Evolutionary conservation across 2,888 invertebrate genomes (phyloP).

Genomic region (Napeogenes sylphis): DNA sequence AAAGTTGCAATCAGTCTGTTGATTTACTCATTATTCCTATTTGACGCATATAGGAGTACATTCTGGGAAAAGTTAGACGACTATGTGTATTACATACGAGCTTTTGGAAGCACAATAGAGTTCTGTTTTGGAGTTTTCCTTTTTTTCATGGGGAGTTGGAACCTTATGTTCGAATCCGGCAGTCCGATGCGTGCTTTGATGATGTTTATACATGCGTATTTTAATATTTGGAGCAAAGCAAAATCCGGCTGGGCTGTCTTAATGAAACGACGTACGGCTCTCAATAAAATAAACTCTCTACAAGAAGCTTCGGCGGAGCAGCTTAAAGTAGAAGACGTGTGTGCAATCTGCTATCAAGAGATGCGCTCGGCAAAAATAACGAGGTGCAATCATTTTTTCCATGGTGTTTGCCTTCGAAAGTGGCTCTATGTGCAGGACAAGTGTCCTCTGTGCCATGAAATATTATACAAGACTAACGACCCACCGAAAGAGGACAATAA

Average conservation of each 20-base stretch:
- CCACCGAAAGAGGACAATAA: slow-evolving; percentile 66
- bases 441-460: slow-evolving; percentile 94
- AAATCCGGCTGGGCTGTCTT: slow-evolving; percentile 94
- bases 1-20: slow-evolving; percentile 92
- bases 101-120: slow-evolving; percentile 95
- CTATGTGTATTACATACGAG: slow-evolving; percentile 95
- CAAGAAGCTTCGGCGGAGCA: slow-evolving; percentile 91
- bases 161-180: slow-evolving; percentile 94
- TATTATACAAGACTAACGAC: slow-evolving; percentile 83
- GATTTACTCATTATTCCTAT: slow-evolving; percentile 91
- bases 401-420: slow-evolving; percentile 94
- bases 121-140: slow-evolving; percentile 96
- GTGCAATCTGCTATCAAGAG: slow-evolving; percentile 97
- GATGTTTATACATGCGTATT: slow-evolving; percentile 98
- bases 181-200: slow-evolving; percentile 95
- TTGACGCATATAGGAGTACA: slow-evolving; percentile 90
- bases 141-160: slow-evolving; percentile 96
- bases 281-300: slow-evolving; percentile 93
- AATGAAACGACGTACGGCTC: slow-evolving; percentile 92
- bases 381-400: slow-evolving; percentile 92
- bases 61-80: slow-evolving; percentile 97
- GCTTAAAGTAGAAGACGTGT: slow-evolving; percentile 90
- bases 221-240: slow-evolving; percentile 97
- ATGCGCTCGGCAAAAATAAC: slow-evolving; percentile 93
- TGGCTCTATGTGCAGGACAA: slow-evolving; percentile 97